Conservation (phyloP, 2,888 invertebrate genomes). For the Oscheius sp. region DNA sequence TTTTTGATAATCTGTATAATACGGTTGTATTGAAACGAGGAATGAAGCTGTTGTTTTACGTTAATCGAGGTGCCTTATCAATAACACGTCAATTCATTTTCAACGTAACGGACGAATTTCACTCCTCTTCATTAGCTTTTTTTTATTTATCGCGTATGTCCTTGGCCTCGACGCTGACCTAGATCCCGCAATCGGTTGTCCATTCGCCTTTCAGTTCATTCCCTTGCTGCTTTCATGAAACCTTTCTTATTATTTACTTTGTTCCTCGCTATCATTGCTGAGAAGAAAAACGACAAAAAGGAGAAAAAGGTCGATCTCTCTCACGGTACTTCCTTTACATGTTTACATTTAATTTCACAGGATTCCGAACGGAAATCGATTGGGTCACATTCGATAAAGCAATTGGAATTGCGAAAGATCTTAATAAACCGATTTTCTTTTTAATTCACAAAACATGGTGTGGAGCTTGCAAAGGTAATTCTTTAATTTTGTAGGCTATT, state of each 20-base stretch:
- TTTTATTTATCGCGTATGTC: constrained; percentile 16
- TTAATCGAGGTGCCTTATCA: background rate
- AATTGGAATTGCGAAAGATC: constrained; percentile 61
- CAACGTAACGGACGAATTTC: background rate
- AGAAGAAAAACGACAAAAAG: constrained; percentile 33
- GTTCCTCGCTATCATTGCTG: background rate
- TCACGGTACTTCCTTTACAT: background rate
- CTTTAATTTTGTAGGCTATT: background rate
- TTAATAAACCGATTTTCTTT: constrained; percentile 72
- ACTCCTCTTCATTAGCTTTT: background rate
- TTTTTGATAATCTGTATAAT: constrained; percentile 16
- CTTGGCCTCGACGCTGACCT: constrained; percentile 24
- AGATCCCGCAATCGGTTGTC: constrained; percentile 5
- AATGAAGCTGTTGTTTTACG: background rate
- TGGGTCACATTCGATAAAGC: constrained; percentile 67
- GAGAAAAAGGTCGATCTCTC: constrained; percentile 35
- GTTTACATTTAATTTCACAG: constrained; percentile 32
- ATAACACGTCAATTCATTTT: background rate
- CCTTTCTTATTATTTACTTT: constrained; percentile 23
- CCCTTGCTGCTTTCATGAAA: background rate
- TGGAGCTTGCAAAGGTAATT: constrained; percentile 72
- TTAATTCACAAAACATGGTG: constrained; percentile 74
- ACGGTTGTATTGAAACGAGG: constrained; percentile 17
- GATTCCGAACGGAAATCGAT: constrained; percentile 65
- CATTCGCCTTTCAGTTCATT: background rate